Evolutionary conservation across 1,140 invertebrate genomes (phyloP), one percentile per base, ranked within the genome.

Genomic region (Aricia agestis): DNA sequence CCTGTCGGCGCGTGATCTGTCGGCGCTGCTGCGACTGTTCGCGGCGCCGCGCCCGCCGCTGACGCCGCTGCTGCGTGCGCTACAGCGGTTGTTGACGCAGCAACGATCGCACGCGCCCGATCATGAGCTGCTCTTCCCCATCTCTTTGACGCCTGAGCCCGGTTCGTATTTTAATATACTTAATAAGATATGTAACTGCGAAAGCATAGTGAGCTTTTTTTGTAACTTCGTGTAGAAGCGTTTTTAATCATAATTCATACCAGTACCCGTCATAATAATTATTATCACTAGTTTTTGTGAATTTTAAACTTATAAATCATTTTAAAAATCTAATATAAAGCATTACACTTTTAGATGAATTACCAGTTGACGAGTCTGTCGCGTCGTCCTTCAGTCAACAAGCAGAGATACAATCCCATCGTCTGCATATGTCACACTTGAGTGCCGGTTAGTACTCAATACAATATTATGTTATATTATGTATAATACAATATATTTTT

Each of bases 111-210:
- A 78, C 82, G 77, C 83, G 73, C 94, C 94, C 0, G 93, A 94
- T 75, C 94, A 92, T 69, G 93, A 93, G 41, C 79, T 95, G 3
- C 90, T 91, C 6, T 95, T 94, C 78, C 94, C 94, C 0, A 75
- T 72, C 9, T 73, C 45, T 4, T 25, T 59, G n/a, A 10, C 36
- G 11, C 19, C 52, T 9, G 18, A 63, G 15, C 0, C 25, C 42
- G 13, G 61, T 67, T 67, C 19, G 15, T 36, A 63, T 36, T 0
- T 36, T 36, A 36, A 36, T 36, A 5, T 25, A n/a, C 32, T 6
- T 32, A 36, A 36, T 25, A 25, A 25, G 25, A 25, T 25, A 25
- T 25, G 3, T 25, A 25, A 25, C 25, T 25, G 25, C 25, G 25
- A 25, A 3, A 25, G 3, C 25, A 25, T 25, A 25, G 25, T 25